Base-by-base conservation (phyloP, 2,797 vertebrate species). In the Menidia menidia region DNA sequence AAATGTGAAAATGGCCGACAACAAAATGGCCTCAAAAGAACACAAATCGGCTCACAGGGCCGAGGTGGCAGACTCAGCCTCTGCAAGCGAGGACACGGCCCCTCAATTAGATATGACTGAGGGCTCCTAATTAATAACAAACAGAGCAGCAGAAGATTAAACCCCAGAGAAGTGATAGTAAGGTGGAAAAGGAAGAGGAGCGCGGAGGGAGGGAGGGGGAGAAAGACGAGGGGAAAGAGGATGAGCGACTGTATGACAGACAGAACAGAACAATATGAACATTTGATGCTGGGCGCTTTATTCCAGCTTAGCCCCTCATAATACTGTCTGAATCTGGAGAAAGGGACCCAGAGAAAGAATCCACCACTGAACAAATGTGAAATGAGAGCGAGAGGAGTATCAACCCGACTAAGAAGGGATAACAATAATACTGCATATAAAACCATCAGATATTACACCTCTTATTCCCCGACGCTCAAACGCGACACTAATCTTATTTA, bases 401-500 rank as follows among this genome's bases (percentile, higher is more conserved):
- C 90, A 88, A 82, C 85, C 73, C 53, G 67, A 92, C 90, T 93
- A 91, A 92, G 93, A 90, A 85, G 93, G 92, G 93, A 94, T 94
- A 92, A 93, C 93, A 94, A 90, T 93, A 94, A 93, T 94, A 92
- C 92, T 78, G 85, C 87, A 82, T 92, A 93, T 93, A 94, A 92
- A 94, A 94, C 88, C 89, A 95, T 93, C 93, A 93, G 92, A 95
- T 93, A 93, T 94, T 94, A 92, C 89, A 92, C 83, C 91, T 92
- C 88, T 92, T 92, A 92, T 93, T 94, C 90, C 90, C 88, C 62
- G 69, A 87, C 81, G 91, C 91, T 93, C 91, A 90, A 91, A 93
- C 75, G 80, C 84, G 87, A 93, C 92, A 93, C 93, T 94, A 94
- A 95, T 95, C 93, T 93, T 94, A 94, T 94, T 94, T 94, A 94